Conservation (phyloP, 2,797 vertebrate genomes). For the Glossophaga mutica region DNA sequence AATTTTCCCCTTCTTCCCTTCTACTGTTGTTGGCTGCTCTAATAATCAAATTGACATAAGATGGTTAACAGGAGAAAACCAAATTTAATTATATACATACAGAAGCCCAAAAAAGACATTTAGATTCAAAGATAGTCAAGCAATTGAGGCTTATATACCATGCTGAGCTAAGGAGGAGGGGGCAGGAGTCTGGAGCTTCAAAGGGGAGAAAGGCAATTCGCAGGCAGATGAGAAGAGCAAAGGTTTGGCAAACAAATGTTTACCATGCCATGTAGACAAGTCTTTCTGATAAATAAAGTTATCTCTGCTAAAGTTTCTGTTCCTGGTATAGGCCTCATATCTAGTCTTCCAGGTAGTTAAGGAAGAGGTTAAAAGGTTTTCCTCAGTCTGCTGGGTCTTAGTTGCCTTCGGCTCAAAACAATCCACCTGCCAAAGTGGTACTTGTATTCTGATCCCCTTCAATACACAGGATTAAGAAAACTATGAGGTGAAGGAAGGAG, state of each 20-base stretch:
- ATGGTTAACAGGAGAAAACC: not conserved
- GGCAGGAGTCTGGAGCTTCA: not conserved
- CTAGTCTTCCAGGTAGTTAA: not conserved
- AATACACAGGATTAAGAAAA: not conserved
- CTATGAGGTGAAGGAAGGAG: not conserved
- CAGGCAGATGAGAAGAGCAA: not conserved
- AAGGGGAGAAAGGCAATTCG: not conserved
- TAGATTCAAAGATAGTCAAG: not conserved
- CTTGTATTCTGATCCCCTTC: not conserved
- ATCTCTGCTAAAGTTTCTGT: not conserved
- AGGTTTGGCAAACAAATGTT: not conserved
- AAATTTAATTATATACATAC: not conserved
- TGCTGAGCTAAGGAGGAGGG: not conserved
- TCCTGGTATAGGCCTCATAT: not conserved
- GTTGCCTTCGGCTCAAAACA: no score
- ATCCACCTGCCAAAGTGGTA: not conserved
- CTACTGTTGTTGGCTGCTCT: not conserved
- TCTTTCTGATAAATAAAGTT: not conserved
- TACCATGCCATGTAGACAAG: not conserved
- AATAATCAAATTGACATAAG: not conserved
- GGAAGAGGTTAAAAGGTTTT: not conserved
- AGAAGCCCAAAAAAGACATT: not conserved
- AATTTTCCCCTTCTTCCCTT: not conserved
- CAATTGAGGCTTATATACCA: not conserved
- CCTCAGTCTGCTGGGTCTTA: no score